A percentile compares a stretch with the other conserved stretches of the same genome.
phyloP scores from a whole-genome alignment of 2,113 vertebrate species.

The Tonatia bakeri region DNA sequence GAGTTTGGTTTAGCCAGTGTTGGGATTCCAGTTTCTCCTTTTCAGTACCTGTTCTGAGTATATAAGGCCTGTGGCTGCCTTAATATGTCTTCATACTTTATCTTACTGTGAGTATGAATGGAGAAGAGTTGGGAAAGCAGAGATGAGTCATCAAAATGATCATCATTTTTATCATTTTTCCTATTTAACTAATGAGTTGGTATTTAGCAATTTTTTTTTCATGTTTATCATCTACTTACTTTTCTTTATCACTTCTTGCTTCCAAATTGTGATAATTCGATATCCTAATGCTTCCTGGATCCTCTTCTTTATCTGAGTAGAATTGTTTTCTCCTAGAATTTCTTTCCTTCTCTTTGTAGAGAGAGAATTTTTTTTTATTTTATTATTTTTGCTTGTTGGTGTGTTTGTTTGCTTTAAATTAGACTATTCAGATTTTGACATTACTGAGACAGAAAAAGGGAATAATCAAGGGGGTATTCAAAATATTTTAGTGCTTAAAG shows the following conservation, averaged over 20 bases:
- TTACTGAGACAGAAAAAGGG: background rate
- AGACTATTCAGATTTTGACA: constrained; percentile 9
- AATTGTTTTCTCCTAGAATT: background rate
- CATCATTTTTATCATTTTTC: background rate
- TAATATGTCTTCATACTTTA: background rate
- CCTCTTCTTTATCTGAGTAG: background rate
- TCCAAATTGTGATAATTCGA: background rate
- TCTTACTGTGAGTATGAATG: background rate
- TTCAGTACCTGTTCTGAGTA: background rate
- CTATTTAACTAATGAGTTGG: background rate
- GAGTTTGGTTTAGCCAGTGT: background rate
- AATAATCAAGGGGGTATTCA: background rate
- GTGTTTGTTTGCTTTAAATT: background rate
- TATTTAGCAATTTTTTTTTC: background rate
- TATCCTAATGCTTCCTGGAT: background rate
- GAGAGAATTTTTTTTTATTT: background rate
- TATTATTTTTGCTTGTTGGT: background rate
- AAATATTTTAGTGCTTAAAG: background rate
- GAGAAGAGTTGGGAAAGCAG: background rate
- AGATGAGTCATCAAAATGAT: background rate
- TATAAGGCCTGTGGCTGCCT: background rate
- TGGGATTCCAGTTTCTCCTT: background rate
- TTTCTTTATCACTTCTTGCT: background rate
- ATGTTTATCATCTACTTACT: background rate
- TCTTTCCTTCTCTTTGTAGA: background rate